A percentile compares a stretch with the other conserved stretches of the same genome.
Evolutionary conservation across 2,797 vertebrate genomes (phyloP).

Genomic region (Hydrolagus colliei): DNA sequence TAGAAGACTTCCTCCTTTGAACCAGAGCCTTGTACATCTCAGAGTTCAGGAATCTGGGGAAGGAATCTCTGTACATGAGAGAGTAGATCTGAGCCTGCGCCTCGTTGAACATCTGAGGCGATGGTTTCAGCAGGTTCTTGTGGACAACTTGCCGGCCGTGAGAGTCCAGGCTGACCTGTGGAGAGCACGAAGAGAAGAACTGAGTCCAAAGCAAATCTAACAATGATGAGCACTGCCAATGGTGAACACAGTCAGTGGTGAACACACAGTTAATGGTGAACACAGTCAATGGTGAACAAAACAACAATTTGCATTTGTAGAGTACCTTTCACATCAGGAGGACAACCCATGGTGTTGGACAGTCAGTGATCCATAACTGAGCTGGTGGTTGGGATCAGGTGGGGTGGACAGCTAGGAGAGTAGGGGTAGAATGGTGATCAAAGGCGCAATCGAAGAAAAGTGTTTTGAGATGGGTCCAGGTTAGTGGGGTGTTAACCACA

Average conservation of each 20-base stretch:
- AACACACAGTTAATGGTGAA: not conserved
- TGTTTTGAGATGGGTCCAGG: too few species aligned
- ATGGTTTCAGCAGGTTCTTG: slow-evolving; percentile 82
- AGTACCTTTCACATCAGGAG: too few species aligned
- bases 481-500: too few species aligned
- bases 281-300: too few species aligned
- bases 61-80: slow-evolving; percentile 98
- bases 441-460: too few species aligned
- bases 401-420: too few species aligned
- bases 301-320: too few species aligned
- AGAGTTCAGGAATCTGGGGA: slow-evolving; percentile 97
- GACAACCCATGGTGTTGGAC: too few species aligned
- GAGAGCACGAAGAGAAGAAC: slow-evolving; percentile 37
- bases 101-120: slow-evolving; percentile 90
- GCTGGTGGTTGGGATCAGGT: too few species aligned
- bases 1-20: slow-evolving; percentile 59
- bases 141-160: slow-evolving; percentile 95
- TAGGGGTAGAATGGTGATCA: too few species aligned
- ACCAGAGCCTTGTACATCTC: slow-evolving; percentile 91
- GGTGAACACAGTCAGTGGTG: not conserved
- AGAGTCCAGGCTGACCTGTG: slow-evolving; percentile 93
- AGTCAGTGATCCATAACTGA: too few species aligned
- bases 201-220: too few species aligned
- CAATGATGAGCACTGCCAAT: not conserved
- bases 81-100: slow-evolving; percentile 98